A percentile compares a stretch with the other conserved stretches of the same genome.
Conservation (phyloP, 1,140 invertebrate species). For the Eumaeus atala region DNA sequence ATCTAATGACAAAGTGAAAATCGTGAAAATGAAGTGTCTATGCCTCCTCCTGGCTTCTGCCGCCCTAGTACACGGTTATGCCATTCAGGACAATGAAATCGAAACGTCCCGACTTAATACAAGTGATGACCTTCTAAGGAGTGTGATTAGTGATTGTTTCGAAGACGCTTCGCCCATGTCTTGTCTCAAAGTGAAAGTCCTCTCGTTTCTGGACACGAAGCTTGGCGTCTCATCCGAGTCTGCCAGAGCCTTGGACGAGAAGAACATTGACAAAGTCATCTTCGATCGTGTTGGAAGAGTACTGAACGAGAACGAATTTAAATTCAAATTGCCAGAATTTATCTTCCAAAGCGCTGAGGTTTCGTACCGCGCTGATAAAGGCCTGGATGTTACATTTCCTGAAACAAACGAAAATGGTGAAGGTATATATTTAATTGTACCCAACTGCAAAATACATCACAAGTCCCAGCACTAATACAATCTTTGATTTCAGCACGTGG, state of each 20-base stretch:
- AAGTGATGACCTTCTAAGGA: conserved; percentile 80
- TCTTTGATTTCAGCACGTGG: conserved; percentile 72
- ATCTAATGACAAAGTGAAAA: conserved; percentile 66
- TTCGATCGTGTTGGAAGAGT: conserved; percentile 81
- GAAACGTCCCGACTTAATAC: conserved; percentile 75
- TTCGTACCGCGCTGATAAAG: conserved; percentile 80
- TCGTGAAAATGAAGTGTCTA: conserved; percentile 61
- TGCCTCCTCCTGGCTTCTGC: conserved; percentile 62
- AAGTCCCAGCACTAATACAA: neutral
- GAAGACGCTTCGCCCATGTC: conserved; percentile 77
- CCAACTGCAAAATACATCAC: neutral
- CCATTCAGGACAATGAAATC: conserved; percentile 72
- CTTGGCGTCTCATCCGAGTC: conserved; percentile 78
- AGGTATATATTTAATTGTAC: conserved; percentile 43
- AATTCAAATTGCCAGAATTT: conserved; percentile 80
- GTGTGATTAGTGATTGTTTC: conserved; percentile 82
- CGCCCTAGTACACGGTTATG: conserved; percentile 67
- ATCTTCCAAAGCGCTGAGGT: conserved; percentile 81
- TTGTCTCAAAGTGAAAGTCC: conserved; percentile 83
- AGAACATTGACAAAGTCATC: conserved; percentile 84
- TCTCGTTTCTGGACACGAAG: conserved; percentile 82
- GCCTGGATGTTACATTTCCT: conserved; percentile 77
- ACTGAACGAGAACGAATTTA: conserved; percentile 81
- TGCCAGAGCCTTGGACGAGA: conserved; percentile 69
- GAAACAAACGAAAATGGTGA: conserved; percentile 66